Conservation (phyloP, 2,888 invertebrate species). For the Tryphoninae sp. region DNA sequence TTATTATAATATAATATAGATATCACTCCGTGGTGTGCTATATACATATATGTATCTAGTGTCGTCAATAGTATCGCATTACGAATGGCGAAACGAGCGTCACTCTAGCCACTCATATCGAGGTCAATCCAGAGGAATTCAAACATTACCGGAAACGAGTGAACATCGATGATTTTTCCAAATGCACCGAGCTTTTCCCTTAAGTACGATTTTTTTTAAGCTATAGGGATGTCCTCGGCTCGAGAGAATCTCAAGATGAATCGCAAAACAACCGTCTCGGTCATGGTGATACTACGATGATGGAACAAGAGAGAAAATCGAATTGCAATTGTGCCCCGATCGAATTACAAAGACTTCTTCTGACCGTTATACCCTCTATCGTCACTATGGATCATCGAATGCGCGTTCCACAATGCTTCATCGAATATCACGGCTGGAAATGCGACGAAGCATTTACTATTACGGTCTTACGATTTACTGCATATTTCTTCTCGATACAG, state of each 20-base stretch:
- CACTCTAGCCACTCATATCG: conserved; percentile 42
- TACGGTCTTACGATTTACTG: conserved; percentile 55
- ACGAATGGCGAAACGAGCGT: conserved; percentile 40
- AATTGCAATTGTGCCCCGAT: conserved; percentile 62
- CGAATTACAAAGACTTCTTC: conserved; percentile 58
- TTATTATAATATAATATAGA: too few species aligned
- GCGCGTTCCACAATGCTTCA: conserved; percentile 52
- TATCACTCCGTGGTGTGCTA: too few species aligned
- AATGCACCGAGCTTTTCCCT: not conserved
- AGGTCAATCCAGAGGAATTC: conserved; percentile 27
- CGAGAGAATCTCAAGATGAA: not conserved
- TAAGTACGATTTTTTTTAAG: not conserved
- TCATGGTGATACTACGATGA: not conserved
- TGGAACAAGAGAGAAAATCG: conserved; percentile 48
- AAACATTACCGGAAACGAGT: conserved; percentile 36
- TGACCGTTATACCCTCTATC: conserved; percentile 64
- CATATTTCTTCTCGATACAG: not conserved
- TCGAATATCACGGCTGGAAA: conserved; percentile 65
- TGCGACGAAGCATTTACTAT: conserved; percentile 61
- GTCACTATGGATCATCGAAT: conserved; percentile 65
- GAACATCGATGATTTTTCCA: not conserved
- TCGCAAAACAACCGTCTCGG: not conserved
- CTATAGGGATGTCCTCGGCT: not conserved
- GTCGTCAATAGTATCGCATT: conserved; percentile 40
- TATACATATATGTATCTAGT: conserved; percentile 7